These are phyloP conservation scores for Drosophila auraria DNA, from an alignment of 1,140 invertebrate species.

Conservation along the genomic window DNA sequence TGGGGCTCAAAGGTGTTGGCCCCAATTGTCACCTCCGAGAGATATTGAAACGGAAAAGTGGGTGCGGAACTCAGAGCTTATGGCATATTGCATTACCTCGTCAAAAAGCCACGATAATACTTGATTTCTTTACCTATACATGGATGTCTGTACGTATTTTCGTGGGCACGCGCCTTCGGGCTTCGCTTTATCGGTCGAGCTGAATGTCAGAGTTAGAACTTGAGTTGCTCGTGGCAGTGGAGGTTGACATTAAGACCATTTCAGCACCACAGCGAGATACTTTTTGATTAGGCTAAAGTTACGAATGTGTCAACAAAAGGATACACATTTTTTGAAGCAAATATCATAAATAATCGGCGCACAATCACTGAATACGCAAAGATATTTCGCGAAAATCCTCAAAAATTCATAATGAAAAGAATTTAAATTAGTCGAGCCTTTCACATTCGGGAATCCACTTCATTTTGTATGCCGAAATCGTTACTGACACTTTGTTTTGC, in stretches of 20 bases:
- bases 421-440: constrained; percentile 23
- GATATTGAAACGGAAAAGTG: constrained; percentile 67
- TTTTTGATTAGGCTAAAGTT: constrained; percentile 43
- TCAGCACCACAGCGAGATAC: constrained; percentile 59
- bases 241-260: constrained; percentile 72
- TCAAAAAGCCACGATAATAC: constrained; percentile 43
- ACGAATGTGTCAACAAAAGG: constrained; percentile 25
- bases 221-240: constrained; percentile 24
- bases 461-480: constrained; percentile 22
- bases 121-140: constrained; percentile 34
- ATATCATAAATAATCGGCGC: constrained; percentile 11
- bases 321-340: neutral
- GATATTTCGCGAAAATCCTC: constrained; percentile 11
- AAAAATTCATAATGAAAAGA: constrained; percentile 9
- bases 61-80: constrained; percentile 64
- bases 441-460: constrained; percentile 7
- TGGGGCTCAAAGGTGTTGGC: constrained; percentile 69
- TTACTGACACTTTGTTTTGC: constrained; percentile 38
- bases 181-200: constrained; percentile 61
- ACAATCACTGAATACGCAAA: constrained; percentile 3
- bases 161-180: constrained; percentile 72
- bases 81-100: constrained; percentile 72
- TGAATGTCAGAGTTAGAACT: constrained; percentile 74
- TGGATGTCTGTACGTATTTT: constrained; percentile 35
- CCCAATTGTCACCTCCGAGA: constrained; percentile 77